Base-by-base conservation (phyloP, 2,797 vertebrate genomes). In the Euphonia xanthogaster region DNA sequence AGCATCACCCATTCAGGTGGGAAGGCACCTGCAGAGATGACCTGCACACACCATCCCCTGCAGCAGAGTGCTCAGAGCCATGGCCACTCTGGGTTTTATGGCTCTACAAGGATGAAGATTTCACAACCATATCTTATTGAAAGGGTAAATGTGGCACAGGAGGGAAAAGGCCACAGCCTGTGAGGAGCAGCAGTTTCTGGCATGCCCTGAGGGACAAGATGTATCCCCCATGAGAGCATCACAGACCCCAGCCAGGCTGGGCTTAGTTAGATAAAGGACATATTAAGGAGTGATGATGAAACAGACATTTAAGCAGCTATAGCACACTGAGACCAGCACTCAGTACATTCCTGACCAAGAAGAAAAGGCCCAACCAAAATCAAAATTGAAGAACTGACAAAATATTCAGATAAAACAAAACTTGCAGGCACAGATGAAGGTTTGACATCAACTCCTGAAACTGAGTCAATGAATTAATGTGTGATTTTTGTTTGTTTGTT, bases 401-500 rank as follows among this genome's bases (percentile, higher is more conserved):
- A 89, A 89, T 13, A 62, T 7, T 5, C 57, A 65, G 60, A 35
- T 61, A 63, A 74, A 92, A 76, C 55, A 90, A 81, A 79, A 79
- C 24, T 57, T 50, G 37, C 30, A 91, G 35, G 45, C 75, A 86
- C 37, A 88, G 57, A 74, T 47, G 39, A 88, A 71, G 31, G 35
- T 74, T 94, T 88, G 57, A 88, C 2, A 0, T 86, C 53, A 77
- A 24, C 65, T 91, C 53, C 65, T 77, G 82, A 87, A 94, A 77
- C 12, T 1, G 14, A 95, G 50, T 92, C 76, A 93, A 89, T 58
- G 78, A 89, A 92, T 66, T 91, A 19, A 87, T 68, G 30, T 3
- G 45, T 55, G 57, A 76, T 77, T 92, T 96, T 65, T 88, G 58
- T 89, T 93, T 92, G 73, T 74, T 81, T 94, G 42, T 25, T 90